These are phyloP conservation scores for Mormyrops attenuatus DNA, from an alignment of 2,797 vertebrate genomes.

Conservation along the genomic window DNA sequence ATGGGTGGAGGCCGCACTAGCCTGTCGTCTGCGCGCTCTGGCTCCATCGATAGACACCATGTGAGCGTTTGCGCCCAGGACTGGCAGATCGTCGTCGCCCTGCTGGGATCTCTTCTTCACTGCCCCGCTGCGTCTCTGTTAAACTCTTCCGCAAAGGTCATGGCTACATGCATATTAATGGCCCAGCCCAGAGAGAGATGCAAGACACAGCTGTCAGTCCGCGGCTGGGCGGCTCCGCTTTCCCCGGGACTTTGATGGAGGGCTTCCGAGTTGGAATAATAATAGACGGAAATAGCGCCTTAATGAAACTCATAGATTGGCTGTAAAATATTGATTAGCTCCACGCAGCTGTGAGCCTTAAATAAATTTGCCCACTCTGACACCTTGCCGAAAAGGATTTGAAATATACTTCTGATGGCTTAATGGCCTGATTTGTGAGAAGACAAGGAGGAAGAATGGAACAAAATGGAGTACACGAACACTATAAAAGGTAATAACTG, in stretches of 20 bases:
- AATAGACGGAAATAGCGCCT: neutral
- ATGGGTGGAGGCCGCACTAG: neutral
- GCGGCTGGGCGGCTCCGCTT: neutral
- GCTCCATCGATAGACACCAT: neutral
- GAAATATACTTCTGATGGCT: neutral
- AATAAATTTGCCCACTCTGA: neutral
- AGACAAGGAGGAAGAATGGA: neutral
- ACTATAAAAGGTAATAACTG: neutral
- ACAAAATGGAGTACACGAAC: neutral
- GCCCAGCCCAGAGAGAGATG: neutral
- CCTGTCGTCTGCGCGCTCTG: neutral
- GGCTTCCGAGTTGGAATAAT: neutral
- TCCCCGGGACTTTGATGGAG: neutral
- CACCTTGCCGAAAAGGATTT: neutral
- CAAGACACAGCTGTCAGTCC: neutral
- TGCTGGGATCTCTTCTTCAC: neutral
- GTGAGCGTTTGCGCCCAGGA: neutral
- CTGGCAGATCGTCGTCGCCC: neutral
- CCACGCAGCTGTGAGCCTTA: neutral
- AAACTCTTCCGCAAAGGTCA: neutral
- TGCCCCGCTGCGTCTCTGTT: neutral
- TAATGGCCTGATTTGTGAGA: neutral
- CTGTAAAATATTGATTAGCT: neutral
- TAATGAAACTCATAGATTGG: neutral
- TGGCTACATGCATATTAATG: slow-evolving; percentile 8